Evolutionary conservation across 2,888 invertebrate genomes (phyloP).

Genomic region (Harpagoxenus sublaevis): DNA sequence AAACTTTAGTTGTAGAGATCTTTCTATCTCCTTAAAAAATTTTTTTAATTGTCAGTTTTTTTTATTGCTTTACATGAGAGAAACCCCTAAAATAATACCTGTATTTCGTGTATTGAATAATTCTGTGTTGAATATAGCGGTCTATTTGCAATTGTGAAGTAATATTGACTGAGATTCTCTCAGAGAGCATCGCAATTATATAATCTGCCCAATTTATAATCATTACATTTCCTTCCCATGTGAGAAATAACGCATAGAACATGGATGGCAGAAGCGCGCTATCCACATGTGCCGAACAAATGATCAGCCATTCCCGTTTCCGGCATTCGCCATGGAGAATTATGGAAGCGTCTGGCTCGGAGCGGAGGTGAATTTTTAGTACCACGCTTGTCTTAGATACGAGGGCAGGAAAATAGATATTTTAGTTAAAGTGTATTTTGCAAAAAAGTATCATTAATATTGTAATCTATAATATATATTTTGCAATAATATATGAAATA

Average conservation of each 20-base stretch:
- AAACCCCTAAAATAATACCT: too few species aligned
- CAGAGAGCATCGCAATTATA: not conserved
- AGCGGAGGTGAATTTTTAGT: slow-evolving; percentile 32
- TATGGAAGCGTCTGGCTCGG: slow-evolving; percentile 34
- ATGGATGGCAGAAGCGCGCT: not conserved
- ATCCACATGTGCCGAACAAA: slow-evolving; percentile 34
- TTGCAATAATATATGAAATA: not conserved
- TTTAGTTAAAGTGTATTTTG: not conserved
- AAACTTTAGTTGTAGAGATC: too few species aligned
- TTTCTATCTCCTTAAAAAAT: too few species aligned
- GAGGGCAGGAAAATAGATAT: slow-evolving; percentile 3
- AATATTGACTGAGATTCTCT: not conserved
- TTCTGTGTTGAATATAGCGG: too few species aligned
- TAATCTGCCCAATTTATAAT: not conserved
- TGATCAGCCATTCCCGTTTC: slow-evolving; percentile 36
- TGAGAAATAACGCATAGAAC: not conserved
- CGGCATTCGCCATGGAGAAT: slow-evolving; percentile 21
- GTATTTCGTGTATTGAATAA: too few species aligned
- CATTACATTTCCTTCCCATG: not conserved
- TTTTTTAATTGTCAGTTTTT: too few species aligned
- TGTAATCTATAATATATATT: not conserved
- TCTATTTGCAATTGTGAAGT: not conserved
- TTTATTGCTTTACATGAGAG: too few species aligned
- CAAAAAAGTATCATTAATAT: not conserved
- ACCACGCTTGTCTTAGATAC: slow-evolving; percentile 10